Evolutionary conservation across 2,797 vertebrate genomes (phyloP).

Genomic region (Echiichthys vipera): DNA sequence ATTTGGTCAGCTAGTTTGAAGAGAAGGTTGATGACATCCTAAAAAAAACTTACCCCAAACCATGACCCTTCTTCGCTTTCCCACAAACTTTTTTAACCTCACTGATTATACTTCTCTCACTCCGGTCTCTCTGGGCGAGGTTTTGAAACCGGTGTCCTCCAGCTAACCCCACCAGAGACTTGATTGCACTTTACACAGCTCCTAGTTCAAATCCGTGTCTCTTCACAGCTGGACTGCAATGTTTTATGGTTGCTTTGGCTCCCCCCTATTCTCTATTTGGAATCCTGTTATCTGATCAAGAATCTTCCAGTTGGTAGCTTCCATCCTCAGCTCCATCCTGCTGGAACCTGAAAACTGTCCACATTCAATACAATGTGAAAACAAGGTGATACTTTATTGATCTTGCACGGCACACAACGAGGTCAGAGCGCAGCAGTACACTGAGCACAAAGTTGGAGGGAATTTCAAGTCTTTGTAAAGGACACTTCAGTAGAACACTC

Average conservation of each 20-base stretch:
- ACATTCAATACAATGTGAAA: slow-evolving; percentile 51
- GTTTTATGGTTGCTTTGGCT: slow-evolving; percentile 29
- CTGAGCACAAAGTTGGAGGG: slow-evolving; percentile 24
- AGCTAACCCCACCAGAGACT: slow-evolving; percentile 62
- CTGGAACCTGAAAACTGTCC: slow-evolving; percentile 23
- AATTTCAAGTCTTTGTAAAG: slow-evolving; percentile 46
- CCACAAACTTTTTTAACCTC: slow-evolving; percentile 65
- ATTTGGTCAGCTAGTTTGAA: slow-evolving; percentile 49
- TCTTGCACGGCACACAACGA: slow-evolving; percentile 30
- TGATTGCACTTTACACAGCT: slow-evolving; percentile 54
- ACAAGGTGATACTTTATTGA: slow-evolving; percentile 58
- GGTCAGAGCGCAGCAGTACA: slow-evolving; percentile 46
- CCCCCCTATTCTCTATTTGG: slow-evolving; percentile 15
- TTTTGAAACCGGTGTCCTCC: slow-evolving; percentile 65
- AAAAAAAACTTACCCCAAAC: slow-evolving; percentile 40
- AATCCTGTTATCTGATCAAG: slow-evolving; percentile 35
- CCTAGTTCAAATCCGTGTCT: slow-evolving; percentile 57
- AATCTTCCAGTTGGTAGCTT: slow-evolving; percentile 22
- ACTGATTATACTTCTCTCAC: slow-evolving; percentile 57
- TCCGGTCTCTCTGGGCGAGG: slow-evolving; percentile 42
- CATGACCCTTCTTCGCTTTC: slow-evolving; percentile 57
- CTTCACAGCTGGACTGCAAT: slow-evolving; percentile 20
- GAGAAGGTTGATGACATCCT: slow-evolving; percentile 52
- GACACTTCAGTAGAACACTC: slow-evolving; percentile 23
- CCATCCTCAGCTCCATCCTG: slow-evolving; percentile 9